Evolutionary conservation across 2,113 vertebrate genomes (phyloP).

Genomic region (Alces alces): DNA sequence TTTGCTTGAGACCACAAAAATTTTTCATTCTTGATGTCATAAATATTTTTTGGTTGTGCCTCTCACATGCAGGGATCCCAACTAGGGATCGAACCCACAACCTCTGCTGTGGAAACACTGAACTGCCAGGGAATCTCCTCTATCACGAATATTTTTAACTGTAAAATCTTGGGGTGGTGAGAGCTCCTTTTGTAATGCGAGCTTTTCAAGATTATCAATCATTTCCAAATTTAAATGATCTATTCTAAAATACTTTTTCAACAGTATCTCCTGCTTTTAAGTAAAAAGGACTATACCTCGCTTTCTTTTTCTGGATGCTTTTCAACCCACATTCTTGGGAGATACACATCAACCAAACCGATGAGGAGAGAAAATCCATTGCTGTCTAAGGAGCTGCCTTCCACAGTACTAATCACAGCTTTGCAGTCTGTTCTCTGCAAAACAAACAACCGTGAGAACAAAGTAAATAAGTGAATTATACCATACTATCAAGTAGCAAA

Average conservation of each 20-base stretch:
- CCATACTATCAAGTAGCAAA: background rate
- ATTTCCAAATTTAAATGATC: background rate
- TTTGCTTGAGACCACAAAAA: background rate
- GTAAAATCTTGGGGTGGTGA: background rate
- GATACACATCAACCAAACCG: conserved; percentile 79
- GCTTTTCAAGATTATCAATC: conserved; percentile 4
- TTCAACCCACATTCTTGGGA: conserved; percentile 92
- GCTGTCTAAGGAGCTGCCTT: conserved; percentile 79
- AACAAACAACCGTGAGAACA: background rate
- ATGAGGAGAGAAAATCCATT: conserved; percentile 82
- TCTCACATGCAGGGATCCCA: background rate
- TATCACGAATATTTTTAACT: background rate
- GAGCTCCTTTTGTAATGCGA: background rate
- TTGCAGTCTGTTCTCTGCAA: conserved; percentile 86
- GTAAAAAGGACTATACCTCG: conserved; percentile 76
- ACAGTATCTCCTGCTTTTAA: background rate
- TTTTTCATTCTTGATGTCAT: background rate
- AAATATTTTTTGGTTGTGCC: background rate
- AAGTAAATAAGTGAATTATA: background rate
- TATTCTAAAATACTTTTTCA: background rate
- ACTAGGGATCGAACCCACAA: background rate
- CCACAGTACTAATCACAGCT: conserved; percentile 83
- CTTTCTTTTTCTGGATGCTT: conserved; percentile 88
- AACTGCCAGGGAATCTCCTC: background rate
- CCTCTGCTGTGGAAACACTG: background rate